Percentiles rank a stretch among this genome's conserved stretches.
Evolutionary conservation across 2,888 invertebrate genomes (phyloP).

Genomic region (Drosophila recens): DNA sequence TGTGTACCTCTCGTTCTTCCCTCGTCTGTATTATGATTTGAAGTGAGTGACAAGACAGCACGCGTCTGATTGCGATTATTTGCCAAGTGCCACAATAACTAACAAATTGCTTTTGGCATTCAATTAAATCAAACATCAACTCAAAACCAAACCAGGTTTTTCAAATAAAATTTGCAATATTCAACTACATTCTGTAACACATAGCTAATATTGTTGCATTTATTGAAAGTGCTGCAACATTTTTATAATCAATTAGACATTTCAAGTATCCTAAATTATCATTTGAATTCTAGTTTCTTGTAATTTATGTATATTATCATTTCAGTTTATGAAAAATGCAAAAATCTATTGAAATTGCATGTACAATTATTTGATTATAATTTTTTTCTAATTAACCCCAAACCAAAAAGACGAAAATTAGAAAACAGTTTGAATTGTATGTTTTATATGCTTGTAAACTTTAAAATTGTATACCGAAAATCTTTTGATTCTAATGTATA

Average conservation of each 20-base stretch:
- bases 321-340: too few relatives aligned
- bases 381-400: too few relatives aligned
- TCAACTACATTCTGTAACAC: neutral
- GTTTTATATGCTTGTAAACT: too few relatives aligned
- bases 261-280: neutral
- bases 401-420: too few relatives aligned
- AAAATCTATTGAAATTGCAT: too few relatives aligned
- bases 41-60: conserved; percentile 42
- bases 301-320: neutral
- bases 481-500: too few relatives aligned
- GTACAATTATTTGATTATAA: too few relatives aligned
- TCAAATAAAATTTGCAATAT: neutral
- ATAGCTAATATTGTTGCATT: neutral
- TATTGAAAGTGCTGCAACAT: neutral
- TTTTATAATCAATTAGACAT: neutral
- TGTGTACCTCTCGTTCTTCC: conserved; percentile 12
- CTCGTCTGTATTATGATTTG: conserved; percentile 15
- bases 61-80: conserved; percentile 50
- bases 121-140: conserved; percentile 32
- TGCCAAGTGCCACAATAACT: conserved; percentile 25
- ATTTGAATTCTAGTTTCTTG: neutral
- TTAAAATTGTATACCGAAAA: too few relatives aligned
- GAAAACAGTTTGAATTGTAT: too few relatives aligned
- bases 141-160: conserved; percentile 1
- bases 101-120: conserved; percentile 54